phyloP scores from a whole-genome alignment of 1,140 invertebrate genomes.

The Amphibalanus amphitrite region DNA sequence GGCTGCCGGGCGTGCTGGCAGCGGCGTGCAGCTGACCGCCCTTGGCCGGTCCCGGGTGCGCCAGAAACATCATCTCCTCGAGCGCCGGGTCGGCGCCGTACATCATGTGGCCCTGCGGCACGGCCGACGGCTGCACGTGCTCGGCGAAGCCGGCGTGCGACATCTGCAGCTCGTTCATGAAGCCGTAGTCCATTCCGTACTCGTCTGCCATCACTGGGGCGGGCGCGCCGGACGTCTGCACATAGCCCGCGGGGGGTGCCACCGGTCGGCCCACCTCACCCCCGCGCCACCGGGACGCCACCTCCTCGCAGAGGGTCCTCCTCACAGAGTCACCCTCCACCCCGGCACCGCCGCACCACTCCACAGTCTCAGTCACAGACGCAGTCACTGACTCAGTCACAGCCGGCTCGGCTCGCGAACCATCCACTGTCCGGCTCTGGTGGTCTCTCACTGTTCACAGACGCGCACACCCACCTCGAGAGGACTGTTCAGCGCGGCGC shows the following conservation, averaged over 20 bases:
- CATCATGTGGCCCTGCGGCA: constrained; percentile 1
- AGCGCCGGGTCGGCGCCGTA: neutral
- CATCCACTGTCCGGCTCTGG: too few species aligned
- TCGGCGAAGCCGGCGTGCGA: constrained; percentile 1
- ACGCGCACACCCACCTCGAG: too few species aligned
- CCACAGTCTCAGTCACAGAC: neutral
- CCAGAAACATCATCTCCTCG: neutral
- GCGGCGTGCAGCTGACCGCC: neutral
- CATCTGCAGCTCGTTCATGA: constrained; percentile 5
- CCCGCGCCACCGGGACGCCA: neutral
- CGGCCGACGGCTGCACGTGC: neutral
- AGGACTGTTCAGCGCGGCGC: too few species aligned
- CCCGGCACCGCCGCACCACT: too few species aligned
- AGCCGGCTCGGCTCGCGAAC: neutral
- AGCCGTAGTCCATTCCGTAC: neutral
- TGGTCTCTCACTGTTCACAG: too few species aligned
- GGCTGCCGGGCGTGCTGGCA: neutral
- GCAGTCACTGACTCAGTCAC: too few species aligned
- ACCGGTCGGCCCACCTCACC: neutral
- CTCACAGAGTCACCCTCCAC: too few species aligned
- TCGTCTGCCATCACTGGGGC: neutral
- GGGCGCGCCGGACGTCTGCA: neutral
- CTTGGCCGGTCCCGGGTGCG: neutral
- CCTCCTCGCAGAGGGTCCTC: neutral
- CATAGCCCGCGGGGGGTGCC: neutral